Evolutionary conservation across 2,888 invertebrate genomes (phyloP).

Genomic region (Eucera pruinosa): DNA sequence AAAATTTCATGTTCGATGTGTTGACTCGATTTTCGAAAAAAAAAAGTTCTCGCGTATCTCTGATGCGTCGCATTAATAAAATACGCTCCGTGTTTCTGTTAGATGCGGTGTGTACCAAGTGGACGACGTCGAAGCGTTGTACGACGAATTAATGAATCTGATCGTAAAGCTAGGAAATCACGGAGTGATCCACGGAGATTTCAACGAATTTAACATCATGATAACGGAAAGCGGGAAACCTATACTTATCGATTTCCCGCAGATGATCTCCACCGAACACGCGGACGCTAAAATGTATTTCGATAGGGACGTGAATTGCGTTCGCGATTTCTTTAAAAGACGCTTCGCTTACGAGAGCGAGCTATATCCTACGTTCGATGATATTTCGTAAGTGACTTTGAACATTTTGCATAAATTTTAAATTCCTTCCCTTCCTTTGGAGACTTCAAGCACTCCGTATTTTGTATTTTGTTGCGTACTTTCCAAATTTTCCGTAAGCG

Average conservation of each 20-base stretch:
- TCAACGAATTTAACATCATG: slow-evolving; percentile 99
- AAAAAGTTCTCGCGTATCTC: too few relatives aligned
- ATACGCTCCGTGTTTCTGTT: slow-evolving; percentile 6
- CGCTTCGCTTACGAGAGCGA: slow-evolving; percentile 96
- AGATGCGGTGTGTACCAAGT: slow-evolving; percentile 88
- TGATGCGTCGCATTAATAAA: background rate
- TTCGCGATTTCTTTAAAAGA: slow-evolving; percentile 95
- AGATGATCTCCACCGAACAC: slow-evolving; percentile 98
- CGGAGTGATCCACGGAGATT: slow-evolving; percentile 99
- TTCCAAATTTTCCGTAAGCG: too few relatives aligned
- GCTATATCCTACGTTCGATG: slow-evolving; percentile 90
- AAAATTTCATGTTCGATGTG: too few relatives aligned
- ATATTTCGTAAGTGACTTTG: slow-evolving; percentile 85
- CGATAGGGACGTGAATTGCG: slow-evolving; percentile 96
- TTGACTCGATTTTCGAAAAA: too few relatives aligned
- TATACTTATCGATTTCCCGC: slow-evolving; percentile 98
- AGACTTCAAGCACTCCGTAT: too few relatives aligned
- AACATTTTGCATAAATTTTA: too few relatives aligned
- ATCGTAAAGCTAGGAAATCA: slow-evolving; percentile 95
- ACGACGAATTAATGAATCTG: slow-evolving; percentile 97
- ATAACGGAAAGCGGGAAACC: slow-evolving; percentile 91
- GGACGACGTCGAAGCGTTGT: slow-evolving; percentile 90
- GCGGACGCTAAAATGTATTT: slow-evolving; percentile 96
- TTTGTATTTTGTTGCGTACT: too few relatives aligned
- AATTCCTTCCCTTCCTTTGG: too few relatives aligned